Base-by-base conservation (phyloP, 2,113 vertebrate species). In the Chiloscyllium plagiosum region DNA sequence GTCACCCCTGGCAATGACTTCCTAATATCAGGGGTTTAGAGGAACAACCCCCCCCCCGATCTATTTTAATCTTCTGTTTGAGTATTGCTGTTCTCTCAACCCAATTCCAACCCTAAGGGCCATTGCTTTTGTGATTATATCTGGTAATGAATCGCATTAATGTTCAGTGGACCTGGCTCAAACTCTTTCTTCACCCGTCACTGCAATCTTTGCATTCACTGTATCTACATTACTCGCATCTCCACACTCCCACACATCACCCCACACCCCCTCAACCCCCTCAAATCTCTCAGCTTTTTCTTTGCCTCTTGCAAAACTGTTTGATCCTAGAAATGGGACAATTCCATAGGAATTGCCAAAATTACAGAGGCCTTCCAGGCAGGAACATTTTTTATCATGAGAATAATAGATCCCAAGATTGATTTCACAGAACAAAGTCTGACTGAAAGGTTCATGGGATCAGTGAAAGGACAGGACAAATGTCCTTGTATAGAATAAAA, bases 1-100 rank as follows among this genome's bases (percentile, higher is more conserved):
- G 19, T 90, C 87, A 90, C 87, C 87, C 52, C 56, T 61, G 87
- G 87, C 87, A 61, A 10, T 61, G 52, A 90, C 29, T 90, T 90
- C 52, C 87, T n/a, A 90, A 90, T 90, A 90, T 90, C 87, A 90
- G 87, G 87, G 56, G 52, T 65, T 90, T 90, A 90, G 56, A 29
- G 52, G 17, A 52, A 90, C 87, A 90, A 90, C 65, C 52, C 52
- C n/a, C n/a, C n/a, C 42, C 52, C 52, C 87, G 26, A 61, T 65
- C 87, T n/a, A 90, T 61, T 90, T 61, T n/a, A 90, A 61, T 90
- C 87, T 90, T 90, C 87, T 13, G 26, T 90, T 61, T 90, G 87
- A 90, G 65, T 90, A 90, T 90, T 90, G 10, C 26, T 65, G 87
- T n/a, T 90, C 52, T 61, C 56, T 90, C 87, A 90, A 33, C 87